Conservation (phyloP, 2,797 vertebrate genomes). For the Schizothorax lantsangensis region DNA sequence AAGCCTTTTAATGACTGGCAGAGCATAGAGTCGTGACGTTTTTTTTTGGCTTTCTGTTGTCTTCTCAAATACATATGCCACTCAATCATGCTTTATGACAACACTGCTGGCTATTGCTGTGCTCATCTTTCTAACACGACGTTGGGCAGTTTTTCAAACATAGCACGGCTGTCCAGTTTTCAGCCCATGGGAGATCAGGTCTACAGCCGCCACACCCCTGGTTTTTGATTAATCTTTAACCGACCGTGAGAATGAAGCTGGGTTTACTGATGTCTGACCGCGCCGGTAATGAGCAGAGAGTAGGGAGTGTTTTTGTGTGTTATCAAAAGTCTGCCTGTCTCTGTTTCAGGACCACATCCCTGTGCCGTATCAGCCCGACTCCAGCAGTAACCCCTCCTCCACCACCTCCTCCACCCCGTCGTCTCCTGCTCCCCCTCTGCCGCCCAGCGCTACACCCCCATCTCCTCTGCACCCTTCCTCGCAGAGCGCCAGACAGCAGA, state of each 20-base stretch:
- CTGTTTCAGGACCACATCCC: conserved; percentile 91
- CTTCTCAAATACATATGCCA: neutral
- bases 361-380: conserved; percentile 96
- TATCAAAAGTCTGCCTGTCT: neutral
- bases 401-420: conserved; percentile 97
- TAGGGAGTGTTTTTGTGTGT: conserved; percentile 17
- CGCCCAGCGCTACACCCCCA: conserved; percentile 93
- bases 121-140: neutral
- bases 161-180: neutral
- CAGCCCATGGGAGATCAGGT: conserved; percentile 9
- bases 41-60: neutral
- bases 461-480: conserved; percentile 95
- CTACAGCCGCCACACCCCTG: neutral
- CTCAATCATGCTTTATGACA: neutral
- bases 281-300: neutral
- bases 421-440: conserved; percentile 93
- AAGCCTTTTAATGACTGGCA: neutral
- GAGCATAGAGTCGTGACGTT: neutral
- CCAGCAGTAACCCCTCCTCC: conserved; percentile 98
- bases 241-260: neutral
- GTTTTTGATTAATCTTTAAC: conserved; percentile 25
- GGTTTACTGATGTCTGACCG: conserved; percentile 32
- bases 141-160: neutral
- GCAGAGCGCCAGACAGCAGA: conserved; percentile 92
- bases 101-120: neutral